Base-by-base conservation (phyloP, 1,140 invertebrate species). In the Macrocentrus cingulum region DNA sequence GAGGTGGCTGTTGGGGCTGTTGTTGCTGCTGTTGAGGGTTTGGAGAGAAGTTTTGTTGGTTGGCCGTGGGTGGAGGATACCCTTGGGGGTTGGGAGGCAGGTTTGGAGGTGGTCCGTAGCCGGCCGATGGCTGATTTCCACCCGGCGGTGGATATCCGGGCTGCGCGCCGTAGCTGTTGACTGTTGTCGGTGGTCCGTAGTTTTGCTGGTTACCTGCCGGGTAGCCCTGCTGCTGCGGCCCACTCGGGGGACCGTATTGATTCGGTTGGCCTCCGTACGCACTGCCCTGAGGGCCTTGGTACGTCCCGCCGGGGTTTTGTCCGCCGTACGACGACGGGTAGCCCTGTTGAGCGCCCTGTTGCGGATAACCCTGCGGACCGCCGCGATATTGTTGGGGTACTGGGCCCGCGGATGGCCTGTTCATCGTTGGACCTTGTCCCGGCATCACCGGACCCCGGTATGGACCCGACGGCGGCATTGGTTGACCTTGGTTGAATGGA, bases 311-410 rank as follows among this genome's bases (percentile, higher is more conserved):
- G 22, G 77, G 79, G 72, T 77, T 81, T 61, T 78, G 78, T 63
- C 73, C 80, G 11, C 75, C 67, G 55, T 84, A 83, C 41, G 76
- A 72, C 48, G 75, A 67, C 44, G 80, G 77, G 59, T 84, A 84
- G 52, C 77, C 80, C 68, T 83, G 83, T 44, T 81, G 83, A 58
- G 80, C 76, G 22, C 78, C 73, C 59, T 83, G 77, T 61, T 84
- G 84, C 23, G 82, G 82, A 61, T 84, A 84, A 7, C 79, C 79
- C 66, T 84, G 83, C n/a, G 80, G 82, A 50, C 68, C 71, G 20
- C 68, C 68, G 59, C 81, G 77, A 19, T 80, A 81, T 57, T 77
- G 75, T 37, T 82, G 81, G 22, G 77, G 79, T 39, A 72, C 75
- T 42, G 77, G 74, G 18, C 74, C 72, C 50, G 74, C 61, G 45